Evolutionary conservation across 2,113 vertebrate species (phyloP).

Genomic region (Malurus cyaneus): DNA sequence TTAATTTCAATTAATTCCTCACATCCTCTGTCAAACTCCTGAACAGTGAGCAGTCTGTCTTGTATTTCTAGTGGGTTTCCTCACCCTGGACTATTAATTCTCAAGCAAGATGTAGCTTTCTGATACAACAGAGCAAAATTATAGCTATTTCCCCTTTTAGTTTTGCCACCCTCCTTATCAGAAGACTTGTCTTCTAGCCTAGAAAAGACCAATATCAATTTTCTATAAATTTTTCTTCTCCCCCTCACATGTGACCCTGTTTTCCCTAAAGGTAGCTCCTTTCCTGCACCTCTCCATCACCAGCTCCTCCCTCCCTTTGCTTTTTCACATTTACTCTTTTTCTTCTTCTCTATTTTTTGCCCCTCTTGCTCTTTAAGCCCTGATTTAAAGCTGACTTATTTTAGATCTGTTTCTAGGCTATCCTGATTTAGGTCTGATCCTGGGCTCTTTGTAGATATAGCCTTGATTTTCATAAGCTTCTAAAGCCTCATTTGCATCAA

Average conservation of each 20-base stretch:
- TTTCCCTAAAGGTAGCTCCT: background rate
- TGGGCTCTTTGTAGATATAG: constrained; percentile 2
- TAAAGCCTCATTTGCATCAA: constrained; percentile 49
- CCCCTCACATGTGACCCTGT: background rate
- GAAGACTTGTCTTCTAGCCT: background rate
- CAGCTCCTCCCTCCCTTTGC: background rate
- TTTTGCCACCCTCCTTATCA: background rate
- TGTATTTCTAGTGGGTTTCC: background rate
- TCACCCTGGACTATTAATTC: background rate
- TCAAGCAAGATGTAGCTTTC: background rate
- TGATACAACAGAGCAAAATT: background rate
- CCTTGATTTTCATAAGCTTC: constrained; percentile 36
- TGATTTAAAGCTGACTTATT: background rate
- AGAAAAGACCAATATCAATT: background rate
- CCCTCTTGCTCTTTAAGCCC: background rate
- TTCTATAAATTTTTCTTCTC: background rate
- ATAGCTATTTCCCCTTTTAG: background rate
- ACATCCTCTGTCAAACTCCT: background rate
- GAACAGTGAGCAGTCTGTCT: background rate
- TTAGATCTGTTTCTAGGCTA: constrained; percentile 14
- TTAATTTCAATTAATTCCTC: background rate
- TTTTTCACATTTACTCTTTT: background rate
- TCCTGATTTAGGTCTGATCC: background rate
- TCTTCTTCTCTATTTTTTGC: background rate
- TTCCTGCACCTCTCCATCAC: background rate